Conservation (phyloP, 2,113 vertebrate genomes). For the Mugil cephalus region DNA sequence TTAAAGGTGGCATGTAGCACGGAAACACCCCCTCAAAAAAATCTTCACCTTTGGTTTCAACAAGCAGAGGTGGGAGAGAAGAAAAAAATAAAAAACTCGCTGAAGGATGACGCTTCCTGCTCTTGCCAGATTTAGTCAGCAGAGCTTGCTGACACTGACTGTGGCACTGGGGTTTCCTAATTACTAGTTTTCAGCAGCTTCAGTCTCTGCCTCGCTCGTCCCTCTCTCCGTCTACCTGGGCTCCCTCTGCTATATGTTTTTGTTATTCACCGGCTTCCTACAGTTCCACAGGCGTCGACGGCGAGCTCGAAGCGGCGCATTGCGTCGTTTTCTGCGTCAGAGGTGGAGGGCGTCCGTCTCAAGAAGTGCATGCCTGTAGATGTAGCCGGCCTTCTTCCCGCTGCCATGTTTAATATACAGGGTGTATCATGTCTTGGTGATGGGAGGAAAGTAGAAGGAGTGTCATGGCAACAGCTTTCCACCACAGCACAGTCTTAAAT, state of each 20-base stretch:
- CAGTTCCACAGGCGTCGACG: slow-evolving; percentile 27
- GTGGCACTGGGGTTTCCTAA: slow-evolving; percentile 64
- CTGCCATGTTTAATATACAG: slow-evolving; percentile 7
- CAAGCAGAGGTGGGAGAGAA: not conserved
- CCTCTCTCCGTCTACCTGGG: slow-evolving; percentile 31
- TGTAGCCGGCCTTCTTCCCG: not conserved
- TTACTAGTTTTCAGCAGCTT: slow-evolving; percentile 61
- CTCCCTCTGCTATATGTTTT: slow-evolving; percentile 38
- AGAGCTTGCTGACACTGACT: slow-evolving; percentile 40
- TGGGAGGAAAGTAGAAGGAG: not conserved
- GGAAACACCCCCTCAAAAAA: slow-evolving; percentile 6
- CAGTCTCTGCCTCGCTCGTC: slow-evolving; percentile 7
- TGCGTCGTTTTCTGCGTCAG: slow-evolving; percentile 42
- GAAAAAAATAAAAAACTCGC: not conserved
- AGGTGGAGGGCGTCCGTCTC: slow-evolving; percentile 14
- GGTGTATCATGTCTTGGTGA: not conserved
- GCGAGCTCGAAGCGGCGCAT: slow-evolving; percentile 27
- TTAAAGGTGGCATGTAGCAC: not conserved
- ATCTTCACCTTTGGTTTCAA: slow-evolving; percentile 31
- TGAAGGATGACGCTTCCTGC: not conserved
- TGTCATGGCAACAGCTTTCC: slow-evolving; percentile 59
- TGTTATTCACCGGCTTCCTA: slow-evolving; percentile 38
- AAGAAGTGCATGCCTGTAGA: not conserved
- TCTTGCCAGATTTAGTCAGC: slow-evolving; percentile 62
- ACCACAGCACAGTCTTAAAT: not conserved